These are phyloP conservation scores for Hermaeophaga mercurialis DNA, from an alignment of 2,888 invertebrate species.

Conservation along the genomic window DNA sequence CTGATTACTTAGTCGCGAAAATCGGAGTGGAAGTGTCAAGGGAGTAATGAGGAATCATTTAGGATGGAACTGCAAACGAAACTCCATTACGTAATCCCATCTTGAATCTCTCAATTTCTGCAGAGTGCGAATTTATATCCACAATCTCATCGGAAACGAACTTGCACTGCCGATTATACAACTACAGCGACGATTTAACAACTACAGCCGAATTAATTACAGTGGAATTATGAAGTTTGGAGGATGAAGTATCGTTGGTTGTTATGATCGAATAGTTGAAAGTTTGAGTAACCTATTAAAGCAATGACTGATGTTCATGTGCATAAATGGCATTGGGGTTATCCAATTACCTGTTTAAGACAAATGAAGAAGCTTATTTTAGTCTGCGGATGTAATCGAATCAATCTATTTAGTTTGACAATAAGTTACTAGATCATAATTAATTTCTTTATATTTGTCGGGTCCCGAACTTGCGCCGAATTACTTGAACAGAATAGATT, in stretches of 20 bases:
- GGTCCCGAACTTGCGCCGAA: no score
- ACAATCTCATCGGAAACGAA: constrained; percentile 27
- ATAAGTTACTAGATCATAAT: no score
- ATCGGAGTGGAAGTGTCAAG: neutral
- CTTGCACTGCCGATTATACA: constrained; percentile 22
- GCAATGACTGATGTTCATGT: constrained; percentile 7
- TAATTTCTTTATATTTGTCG: no score
- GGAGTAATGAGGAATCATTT: neutral
- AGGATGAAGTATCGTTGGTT: constrained; percentile 18
- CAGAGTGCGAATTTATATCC: constrained; percentile 22
- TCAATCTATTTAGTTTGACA: no score
- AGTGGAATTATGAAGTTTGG: constrained; percentile 20
- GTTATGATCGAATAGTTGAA: constrained; percentile 16
- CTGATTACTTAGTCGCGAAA: neutral
- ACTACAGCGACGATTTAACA: constrained; percentile 23
- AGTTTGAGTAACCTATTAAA: constrained; percentile 2
- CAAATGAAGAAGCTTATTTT: no score
- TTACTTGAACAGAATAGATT: no score
- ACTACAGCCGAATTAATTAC: constrained; percentile 24
- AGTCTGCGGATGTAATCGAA: no score
- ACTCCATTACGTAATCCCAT: constrained; percentile 19
- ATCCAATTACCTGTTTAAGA: no score
- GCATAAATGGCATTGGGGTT: neutral
- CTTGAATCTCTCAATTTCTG: constrained; percentile 23
- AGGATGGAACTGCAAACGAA: neutral